Evolutionary conservation across 23 tunicate genomes (phyloP).

Genomic region (Oikopleura vanhoeffeni): DNA sequence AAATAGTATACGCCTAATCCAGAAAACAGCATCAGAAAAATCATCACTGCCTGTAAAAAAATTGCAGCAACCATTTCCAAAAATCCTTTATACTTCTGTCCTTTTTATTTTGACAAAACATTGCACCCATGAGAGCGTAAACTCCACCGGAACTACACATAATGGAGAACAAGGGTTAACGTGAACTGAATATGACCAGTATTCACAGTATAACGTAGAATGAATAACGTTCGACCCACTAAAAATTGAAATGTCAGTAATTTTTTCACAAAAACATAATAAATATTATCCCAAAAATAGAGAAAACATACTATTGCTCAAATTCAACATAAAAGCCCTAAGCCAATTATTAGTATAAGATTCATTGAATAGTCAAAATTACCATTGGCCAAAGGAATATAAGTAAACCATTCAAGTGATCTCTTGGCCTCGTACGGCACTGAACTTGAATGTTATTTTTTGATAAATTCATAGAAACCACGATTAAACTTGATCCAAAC

Average conservation of each 20-base stretch:
- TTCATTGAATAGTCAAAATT: neutral
- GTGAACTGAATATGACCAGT: neutral
- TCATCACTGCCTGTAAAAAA: neutral
- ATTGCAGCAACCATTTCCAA: neutral
- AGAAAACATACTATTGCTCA: neutral
- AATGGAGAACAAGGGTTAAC: conserved; percentile 6
- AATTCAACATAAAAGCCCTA: neutral
- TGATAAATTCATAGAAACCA: too few relatives aligned
- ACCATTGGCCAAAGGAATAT: conserved; percentile 2
- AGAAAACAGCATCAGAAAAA: neutral
- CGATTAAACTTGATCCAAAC: too few relatives aligned
- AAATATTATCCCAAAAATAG: neutral
- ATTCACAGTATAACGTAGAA: neutral
- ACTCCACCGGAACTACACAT: neutral
- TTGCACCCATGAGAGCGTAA: neutral
- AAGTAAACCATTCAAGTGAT: neutral
- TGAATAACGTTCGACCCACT: neutral
- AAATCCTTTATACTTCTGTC: neutral
- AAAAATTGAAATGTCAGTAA: neutral
- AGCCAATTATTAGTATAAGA: neutral
- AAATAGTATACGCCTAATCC: neutral
- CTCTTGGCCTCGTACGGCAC: neutral
- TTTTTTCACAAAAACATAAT: neutral
- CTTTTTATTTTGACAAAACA: neutral
- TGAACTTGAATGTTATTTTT: too few relatives aligned